phyloP scores from a whole-genome alignment of 2,888 invertebrate genomes.

The Lithophane ornitopus region DNA sequence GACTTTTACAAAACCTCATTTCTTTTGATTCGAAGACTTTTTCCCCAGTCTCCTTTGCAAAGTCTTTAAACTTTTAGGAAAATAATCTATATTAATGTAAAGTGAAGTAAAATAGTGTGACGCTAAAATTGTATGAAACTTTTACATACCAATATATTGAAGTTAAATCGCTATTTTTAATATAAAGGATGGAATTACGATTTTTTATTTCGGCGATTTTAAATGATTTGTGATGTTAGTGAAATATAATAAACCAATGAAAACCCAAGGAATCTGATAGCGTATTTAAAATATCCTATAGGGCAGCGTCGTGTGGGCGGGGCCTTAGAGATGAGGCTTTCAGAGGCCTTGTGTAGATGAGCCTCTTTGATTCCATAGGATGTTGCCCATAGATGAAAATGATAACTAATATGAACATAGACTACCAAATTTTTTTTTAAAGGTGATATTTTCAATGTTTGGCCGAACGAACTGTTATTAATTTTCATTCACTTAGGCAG shows the following conservation, averaged over 20 bases:
- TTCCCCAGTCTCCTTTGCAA: neutral
- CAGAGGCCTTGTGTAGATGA: neutral
- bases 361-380: neutral
- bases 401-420: conserved; percentile 5
- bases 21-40: too few species aligned
- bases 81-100: neutral
- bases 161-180: conserved; percentile 15
- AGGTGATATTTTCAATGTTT: conserved; percentile 5
- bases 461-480: neutral
- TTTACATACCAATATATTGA: neutral
- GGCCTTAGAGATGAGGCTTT: neutral
- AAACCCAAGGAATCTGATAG: conserved; percentile 1
- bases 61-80: conserved; percentile 3
- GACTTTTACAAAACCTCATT: neutral
- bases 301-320: neutral
- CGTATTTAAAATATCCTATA: neutral
- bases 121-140: neutral
- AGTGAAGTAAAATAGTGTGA: neutral
- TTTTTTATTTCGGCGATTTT: conserved; percentile 23
- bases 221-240: conserved; percentile 1
- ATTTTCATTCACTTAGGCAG: neutral
- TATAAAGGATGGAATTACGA: conserved; percentile 36
- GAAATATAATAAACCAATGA: conserved; percentile 6
- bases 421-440: neutral
- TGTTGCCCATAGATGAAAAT: neutral